These are phyloP conservation scores for Latrodectus hesperus DNA, from an alignment of 2,888 invertebrate genomes.

Conservation along the genomic window DNA sequence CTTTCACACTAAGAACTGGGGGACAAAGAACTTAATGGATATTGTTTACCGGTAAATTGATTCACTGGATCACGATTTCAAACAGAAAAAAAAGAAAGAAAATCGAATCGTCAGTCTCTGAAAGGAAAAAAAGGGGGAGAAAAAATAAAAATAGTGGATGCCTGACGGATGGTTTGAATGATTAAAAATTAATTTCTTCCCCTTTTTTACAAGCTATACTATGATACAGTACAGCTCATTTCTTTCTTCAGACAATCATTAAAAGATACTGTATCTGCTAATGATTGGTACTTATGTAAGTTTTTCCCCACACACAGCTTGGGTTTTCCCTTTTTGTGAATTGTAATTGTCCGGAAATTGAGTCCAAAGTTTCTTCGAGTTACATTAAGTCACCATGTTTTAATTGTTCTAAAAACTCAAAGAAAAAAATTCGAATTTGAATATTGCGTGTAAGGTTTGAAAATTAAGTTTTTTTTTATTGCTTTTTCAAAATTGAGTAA, in stretches of 20 bases:
- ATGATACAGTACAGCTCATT: too few species aligned
- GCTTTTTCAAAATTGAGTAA: too few species aligned
- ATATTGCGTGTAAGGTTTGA: background rate
- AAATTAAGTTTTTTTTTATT: too few species aligned
- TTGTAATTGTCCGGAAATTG: too few species aligned
- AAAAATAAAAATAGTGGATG: background rate
- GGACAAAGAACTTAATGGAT: conserved; percentile 11
- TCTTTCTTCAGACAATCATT: background rate
- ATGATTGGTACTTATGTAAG: background rate
- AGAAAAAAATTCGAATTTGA: background rate
- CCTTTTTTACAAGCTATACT: too few species aligned
- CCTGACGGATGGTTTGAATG: background rate
- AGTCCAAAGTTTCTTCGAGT: background rate
- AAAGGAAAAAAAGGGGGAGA: background rate
- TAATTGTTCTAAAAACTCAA: background rate
- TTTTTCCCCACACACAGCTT: background rate
- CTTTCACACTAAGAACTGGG: conserved; percentile 16
- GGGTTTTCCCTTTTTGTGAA: too few species aligned
- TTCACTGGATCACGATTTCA: conserved; percentile 27
- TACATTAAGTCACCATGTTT: background rate
- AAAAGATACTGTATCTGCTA: conserved; percentile 5
- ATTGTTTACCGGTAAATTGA: conserved; percentile 33
- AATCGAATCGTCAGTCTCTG: background rate
- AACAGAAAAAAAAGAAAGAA: conserved; percentile 1
- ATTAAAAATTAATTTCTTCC: too few species aligned